Conservation (phyloP, 2,113 vertebrate species). For the Lepidothrix coronata region DNA sequence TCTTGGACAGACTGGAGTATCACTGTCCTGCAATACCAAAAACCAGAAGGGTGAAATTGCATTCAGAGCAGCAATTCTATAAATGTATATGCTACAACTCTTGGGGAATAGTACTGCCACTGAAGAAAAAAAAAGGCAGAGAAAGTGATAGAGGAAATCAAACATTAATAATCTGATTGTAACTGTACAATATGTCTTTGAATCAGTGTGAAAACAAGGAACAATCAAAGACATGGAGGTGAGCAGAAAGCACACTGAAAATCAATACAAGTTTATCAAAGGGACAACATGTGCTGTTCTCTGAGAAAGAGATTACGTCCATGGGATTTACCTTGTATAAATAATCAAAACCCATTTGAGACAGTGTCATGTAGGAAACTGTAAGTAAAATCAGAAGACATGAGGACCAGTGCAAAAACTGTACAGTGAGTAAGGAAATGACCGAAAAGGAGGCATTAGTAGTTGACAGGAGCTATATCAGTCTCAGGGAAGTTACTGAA, state of each 20-base stretch:
- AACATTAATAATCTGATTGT: neutral
- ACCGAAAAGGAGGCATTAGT: neutral
- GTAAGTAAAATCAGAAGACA: neutral
- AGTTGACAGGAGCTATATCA: neutral
- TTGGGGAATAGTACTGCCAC: neutral
- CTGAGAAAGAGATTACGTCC: neutral
- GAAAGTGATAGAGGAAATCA: neutral
- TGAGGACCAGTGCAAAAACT: neutral
- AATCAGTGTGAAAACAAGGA: neutral
- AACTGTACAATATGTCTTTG: neutral
- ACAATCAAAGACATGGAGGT: neutral
- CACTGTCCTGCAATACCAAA: neutral
- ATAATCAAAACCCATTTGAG: neutral
- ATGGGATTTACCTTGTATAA: neutral
- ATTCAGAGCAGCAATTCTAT: neutral
- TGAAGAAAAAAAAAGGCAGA: neutral
- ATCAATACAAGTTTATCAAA: neutral
- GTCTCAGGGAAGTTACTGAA: neutral
- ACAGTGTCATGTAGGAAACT: neutral
- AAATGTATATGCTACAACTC: rapidly evolving
- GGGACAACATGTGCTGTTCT: neutral
- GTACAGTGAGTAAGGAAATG: neutral
- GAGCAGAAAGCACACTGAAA: neutral
- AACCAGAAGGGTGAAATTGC: neutral
- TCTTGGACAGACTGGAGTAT: neutral